Conservation (phyloP, 2,797 vertebrate species). For the Prunella strophiata region DNA sequence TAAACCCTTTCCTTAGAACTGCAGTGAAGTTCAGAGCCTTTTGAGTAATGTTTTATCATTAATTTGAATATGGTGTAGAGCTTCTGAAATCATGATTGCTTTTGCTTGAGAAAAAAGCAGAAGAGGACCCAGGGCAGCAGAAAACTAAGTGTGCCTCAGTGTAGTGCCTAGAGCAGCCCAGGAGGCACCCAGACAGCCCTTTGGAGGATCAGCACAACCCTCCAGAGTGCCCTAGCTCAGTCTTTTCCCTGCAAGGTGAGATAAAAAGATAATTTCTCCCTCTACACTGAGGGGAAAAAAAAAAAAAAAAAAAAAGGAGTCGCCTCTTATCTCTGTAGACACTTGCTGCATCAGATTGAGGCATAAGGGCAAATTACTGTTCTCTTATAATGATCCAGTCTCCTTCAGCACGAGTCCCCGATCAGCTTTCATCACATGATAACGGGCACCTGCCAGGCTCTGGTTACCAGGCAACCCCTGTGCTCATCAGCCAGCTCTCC, state of each 20-base stretch:
- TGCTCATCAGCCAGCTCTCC: neutral
- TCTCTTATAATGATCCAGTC: constrained; percentile 15
- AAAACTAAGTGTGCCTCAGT: neutral
- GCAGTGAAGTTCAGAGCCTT: neutral
- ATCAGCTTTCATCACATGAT: constrained; percentile 21
- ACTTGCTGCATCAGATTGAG: constrained; percentile 7
- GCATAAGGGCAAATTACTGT: constrained; percentile 8
- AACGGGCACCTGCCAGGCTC: constrained; percentile 7
- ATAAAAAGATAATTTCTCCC: neutral
- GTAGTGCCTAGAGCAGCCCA: neutral
- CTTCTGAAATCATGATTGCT: neutral
- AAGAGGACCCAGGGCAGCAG: neutral
- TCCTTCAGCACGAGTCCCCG: neutral
- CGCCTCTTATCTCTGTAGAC: neutral
- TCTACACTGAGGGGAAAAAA: neutral
- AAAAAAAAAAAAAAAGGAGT: neutral
- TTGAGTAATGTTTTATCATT: neutral
- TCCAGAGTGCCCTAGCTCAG: neutral
- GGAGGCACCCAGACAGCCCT: neutral
- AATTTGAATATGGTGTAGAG: neutral
- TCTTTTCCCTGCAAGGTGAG: neutral
- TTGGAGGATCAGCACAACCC: neutral
- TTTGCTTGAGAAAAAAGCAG: neutral
- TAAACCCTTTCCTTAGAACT: neutral
- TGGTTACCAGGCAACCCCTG: constrained; percentile 17